These are phyloP conservation scores for Drosophila buzzatii DNA, from an alignment of 2,888 invertebrate species.

Conservation along the genomic window DNA sequence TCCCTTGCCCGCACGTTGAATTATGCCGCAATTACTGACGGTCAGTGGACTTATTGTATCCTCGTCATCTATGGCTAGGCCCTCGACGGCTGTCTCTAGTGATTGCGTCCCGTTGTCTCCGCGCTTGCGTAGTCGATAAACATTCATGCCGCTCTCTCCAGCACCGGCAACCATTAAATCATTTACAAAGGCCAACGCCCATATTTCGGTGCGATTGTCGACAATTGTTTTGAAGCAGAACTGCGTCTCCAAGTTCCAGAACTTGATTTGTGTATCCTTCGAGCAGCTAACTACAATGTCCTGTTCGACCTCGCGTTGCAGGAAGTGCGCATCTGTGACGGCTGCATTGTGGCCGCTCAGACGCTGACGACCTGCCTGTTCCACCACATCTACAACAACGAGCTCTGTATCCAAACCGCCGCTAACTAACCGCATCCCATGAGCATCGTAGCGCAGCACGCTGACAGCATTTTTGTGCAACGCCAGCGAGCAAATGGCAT, in stretches of 20 bases:
- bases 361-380: constrained; percentile 95
- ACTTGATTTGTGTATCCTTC: constrained; percentile 97
- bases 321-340: constrained; percentile 92
- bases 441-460: constrained; percentile 92
- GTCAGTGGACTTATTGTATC: constrained; percentile 88
- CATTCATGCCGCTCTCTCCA: constrained; percentile 92
- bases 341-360: constrained; percentile 96
- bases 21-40: constrained; percentile 91
- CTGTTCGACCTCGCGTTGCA: constrained; percentile 85
- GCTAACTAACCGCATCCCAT: constrained; percentile 94
- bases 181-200: constrained; percentile 92
- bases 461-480: constrained; percentile 95
- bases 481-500: constrained; percentile 88
- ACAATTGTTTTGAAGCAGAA: constrained; percentile 98
- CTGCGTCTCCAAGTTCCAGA: constrained; percentile 98
- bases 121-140: constrained; percentile 91
- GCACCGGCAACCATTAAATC: constrained; percentile 95
- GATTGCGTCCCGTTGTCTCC: constrained; percentile 85
- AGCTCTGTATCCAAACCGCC: constrained; percentile 96
- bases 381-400: constrained; percentile 97
- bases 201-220: constrained; percentile 95
- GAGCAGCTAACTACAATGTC: constrained; percentile 92
- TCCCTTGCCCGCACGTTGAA: constrained; percentile 92
- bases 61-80: constrained; percentile 82
- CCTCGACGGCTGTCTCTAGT: constrained; percentile 85